Conservation (phyloP, 2,113 vertebrate genomes). For the Parotia lawesii region DNA sequence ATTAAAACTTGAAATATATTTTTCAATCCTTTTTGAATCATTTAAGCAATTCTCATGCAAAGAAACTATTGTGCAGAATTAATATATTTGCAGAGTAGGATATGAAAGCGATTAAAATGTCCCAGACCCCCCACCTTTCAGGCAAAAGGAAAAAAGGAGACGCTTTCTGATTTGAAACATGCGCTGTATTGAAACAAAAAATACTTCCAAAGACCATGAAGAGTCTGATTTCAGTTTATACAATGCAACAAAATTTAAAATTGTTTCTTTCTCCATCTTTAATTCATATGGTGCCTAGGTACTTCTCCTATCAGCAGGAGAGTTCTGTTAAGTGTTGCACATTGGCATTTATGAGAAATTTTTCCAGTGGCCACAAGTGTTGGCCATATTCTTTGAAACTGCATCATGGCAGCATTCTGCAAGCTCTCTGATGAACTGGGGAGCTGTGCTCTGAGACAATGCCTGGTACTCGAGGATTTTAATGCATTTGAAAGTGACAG, state of each 20-base stretch:
- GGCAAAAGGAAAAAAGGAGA: not conserved
- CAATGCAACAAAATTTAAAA: not conserved
- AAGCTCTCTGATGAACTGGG: not conserved
- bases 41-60: constrained; percentile 78
- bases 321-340: not conserved
- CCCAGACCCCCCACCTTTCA: constrained; percentile 70
- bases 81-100: constrained; percentile 72
- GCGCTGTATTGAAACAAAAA: constrained; percentile 37
- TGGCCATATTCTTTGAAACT: not conserved
- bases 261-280: not conserved
- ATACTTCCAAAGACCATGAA: constrained; percentile 28
- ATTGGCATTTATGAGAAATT: not conserved
- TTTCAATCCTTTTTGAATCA: constrained; percentile 78
- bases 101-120: constrained; percentile 75
- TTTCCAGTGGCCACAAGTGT: not conserved
- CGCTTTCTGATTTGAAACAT: constrained; percentile 54
- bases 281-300: not conserved
- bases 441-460: not conserved
- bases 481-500: not conserved
- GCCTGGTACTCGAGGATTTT: not conserved
- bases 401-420: not conserved
- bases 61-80: constrained; percentile 78
- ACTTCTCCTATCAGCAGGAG: not conserved
- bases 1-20: constrained; percentile 82
- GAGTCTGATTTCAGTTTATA: constrained; percentile 28